Conservation (phyloP, 2,797 vertebrate species). For the Enteromius unitaeniatus region DNA sequence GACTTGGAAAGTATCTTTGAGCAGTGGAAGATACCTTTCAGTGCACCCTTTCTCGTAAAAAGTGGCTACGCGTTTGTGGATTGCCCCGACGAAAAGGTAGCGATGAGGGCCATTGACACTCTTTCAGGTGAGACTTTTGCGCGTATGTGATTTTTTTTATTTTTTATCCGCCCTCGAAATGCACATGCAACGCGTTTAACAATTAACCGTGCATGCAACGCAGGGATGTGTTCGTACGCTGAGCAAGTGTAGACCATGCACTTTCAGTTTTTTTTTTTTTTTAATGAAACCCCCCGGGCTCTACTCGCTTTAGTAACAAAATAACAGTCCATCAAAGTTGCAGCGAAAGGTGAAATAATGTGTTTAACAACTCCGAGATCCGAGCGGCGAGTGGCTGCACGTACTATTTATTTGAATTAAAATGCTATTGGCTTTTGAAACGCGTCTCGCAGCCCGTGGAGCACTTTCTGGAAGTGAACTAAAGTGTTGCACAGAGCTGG, state of each 20-base stretch:
- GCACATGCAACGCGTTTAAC: not conserved
- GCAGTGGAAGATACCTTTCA: constrained; percentile 95
- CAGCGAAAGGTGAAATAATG: constrained; percentile 14
- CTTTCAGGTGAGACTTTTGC: constrained; percentile 88
- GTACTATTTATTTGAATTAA: constrained; percentile 5
- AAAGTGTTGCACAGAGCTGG: not conserved
- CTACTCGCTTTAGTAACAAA: constrained; percentile 10
- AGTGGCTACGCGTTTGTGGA: constrained; percentile 98
- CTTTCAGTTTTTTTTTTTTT: constrained; percentile 33
- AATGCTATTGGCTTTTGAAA: constrained; percentile 12
- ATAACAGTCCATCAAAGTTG: constrained; percentile 41
- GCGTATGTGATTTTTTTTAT: not conserved
- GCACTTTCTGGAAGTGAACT: not conserved
- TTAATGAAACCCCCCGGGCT: constrained; percentile 6
- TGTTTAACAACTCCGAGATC: constrained; percentile 16
- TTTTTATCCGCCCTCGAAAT: not conserved
- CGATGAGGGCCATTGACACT: constrained; percentile 97
- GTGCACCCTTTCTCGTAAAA: constrained; percentile 94
- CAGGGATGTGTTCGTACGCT: not conserved
- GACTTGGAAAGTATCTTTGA: constrained; percentile 98
- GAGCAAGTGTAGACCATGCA: constrained; percentile 19
- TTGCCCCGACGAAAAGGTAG: constrained; percentile 96
- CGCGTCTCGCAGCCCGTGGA: not conserved
- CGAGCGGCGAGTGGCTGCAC: constrained; percentile 1
- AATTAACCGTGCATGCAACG: not conserved